A percentile compares a stretch with the other conserved stretches of the same genome.
Conservation (phyloP, 2,888 invertebrate species). For the Stenchaetothrips biformis region DNA sequence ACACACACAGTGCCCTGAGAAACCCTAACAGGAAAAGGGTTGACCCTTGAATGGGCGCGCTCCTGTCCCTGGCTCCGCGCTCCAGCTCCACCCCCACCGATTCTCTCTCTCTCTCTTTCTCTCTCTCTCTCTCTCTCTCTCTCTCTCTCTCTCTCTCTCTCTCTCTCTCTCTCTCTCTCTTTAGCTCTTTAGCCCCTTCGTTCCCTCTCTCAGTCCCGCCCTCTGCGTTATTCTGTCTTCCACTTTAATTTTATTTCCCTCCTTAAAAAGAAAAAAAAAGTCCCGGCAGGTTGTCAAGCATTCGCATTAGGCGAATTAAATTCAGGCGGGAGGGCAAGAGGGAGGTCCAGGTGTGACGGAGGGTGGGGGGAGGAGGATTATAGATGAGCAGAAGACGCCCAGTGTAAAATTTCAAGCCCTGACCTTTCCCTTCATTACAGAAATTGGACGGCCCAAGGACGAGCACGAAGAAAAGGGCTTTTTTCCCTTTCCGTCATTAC, state of each 20-base stretch:
- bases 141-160: conserved; percentile 19
- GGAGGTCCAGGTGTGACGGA: neutral
- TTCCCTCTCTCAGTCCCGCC: conserved; percentile 17
- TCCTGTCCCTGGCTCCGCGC: neutral
- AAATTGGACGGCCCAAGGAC: neutral
- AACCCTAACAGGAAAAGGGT: neutral
- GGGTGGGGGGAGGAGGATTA: conserved; percentile 6
- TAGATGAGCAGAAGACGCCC: neutral
- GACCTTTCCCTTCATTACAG: conserved; percentile 13
- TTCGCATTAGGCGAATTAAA: conserved; percentile 22
- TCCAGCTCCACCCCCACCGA: neutral
- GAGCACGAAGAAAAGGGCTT: too few relatives aligned
- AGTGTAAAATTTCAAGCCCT: neutral
- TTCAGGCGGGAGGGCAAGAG: conserved; percentile 4
- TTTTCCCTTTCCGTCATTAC: too few relatives aligned
- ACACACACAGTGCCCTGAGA: neutral
- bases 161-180: conserved; percentile 25
- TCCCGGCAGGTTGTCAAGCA: neutral
- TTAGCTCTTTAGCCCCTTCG: neutral
- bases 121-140: conserved; percentile 17
- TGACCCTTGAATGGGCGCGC: neutral
- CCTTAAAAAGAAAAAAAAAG: neutral
- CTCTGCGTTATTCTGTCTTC: neutral
- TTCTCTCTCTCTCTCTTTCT: neutral
- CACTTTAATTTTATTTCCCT: conserved; percentile 11